Evolutionary conservation across 2,113 vertebrate species (phyloP).

Genomic region (Heterotilapia buettikoferi): DNA sequence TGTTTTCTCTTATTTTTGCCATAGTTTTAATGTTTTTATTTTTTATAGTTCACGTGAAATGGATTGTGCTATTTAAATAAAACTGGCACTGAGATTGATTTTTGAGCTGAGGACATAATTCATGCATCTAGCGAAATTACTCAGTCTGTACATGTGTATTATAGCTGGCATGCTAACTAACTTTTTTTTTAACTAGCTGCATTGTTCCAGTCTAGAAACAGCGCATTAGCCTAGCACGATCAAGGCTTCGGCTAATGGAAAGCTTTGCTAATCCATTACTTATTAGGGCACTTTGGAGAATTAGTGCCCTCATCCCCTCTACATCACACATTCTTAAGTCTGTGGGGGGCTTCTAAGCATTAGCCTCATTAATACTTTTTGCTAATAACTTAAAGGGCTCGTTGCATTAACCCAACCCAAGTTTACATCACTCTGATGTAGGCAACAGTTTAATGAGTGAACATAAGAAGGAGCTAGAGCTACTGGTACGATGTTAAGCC

Average conservation of each 20-base stretch:
- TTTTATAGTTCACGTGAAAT: neutral
- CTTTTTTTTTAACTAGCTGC: neutral
- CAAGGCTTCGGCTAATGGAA: conserved; percentile 57
- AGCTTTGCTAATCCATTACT: conserved; percentile 58
- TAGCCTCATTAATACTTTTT: conserved; percentile 46
- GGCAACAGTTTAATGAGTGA: conserved; percentile 5
- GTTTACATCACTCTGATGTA: conserved; percentile 34
- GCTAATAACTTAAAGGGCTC: conserved; percentile 45
- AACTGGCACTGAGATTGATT: neutral
- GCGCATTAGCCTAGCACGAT: conserved; percentile 57
- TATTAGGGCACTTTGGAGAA: conserved; percentile 64
- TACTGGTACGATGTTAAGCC: neutral
- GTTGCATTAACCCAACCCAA: conserved; percentile 11
- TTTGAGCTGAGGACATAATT: neutral
- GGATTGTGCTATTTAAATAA: neutral
- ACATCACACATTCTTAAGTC: conserved; percentile 46
- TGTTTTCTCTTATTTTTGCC: neutral
- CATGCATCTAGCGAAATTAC: neutral
- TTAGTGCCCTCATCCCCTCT: conserved; percentile 61
- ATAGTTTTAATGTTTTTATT: neutral
- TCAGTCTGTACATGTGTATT: neutral
- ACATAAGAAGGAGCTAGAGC: neutral
- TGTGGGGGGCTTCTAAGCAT: conserved; percentile 39
- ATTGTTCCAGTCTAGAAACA: conserved; percentile 6
- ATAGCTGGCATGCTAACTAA: conserved; percentile 14